These are phyloP conservation scores for Mythimna albipuncta DNA, from an alignment of 2,888 invertebrate genomes.

Conservation along the genomic window DNA sequence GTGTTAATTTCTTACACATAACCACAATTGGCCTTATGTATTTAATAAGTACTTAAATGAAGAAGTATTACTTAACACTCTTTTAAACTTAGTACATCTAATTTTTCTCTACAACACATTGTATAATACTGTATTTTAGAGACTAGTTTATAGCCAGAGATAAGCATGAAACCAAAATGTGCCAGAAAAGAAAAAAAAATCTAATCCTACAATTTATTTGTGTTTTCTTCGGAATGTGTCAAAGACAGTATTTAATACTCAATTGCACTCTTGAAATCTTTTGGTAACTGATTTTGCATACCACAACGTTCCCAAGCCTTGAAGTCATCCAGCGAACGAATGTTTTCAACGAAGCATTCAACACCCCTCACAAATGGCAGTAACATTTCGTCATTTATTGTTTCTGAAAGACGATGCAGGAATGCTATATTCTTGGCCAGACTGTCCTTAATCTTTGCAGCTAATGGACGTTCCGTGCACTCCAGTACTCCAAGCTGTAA, in stretches of 20 bases:
- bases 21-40: conserved; percentile 26
- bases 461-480: conserved; percentile 85
- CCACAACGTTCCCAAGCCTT: conserved; percentile 88
- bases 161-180: conserved; percentile 64
- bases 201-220: conserved; percentile 55
- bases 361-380: conserved; percentile 86
- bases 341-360: conserved; percentile 84
- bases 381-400: conserved; percentile 85
- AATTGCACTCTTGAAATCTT: conserved; percentile 86
- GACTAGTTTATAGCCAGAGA: conserved; percentile 53
- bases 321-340: conserved; percentile 85
- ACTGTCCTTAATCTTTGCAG: conserved; percentile 81
- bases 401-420: conserved; percentile 85
- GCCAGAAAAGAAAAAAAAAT: conserved; percentile 65
- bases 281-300: conserved; percentile 84
- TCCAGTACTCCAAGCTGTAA: conserved; percentile 87
- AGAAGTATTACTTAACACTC: conserved; percentile 45
- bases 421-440: conserved; percentile 86
- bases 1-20: conserved; percentile 20
- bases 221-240: conserved; percentile 57
- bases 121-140: conserved; percentile 57
- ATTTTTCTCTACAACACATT: conserved; percentile 29
- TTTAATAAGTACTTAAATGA: conserved; percentile 28
- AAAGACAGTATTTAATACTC: conserved; percentile 78
- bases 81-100: conserved; percentile 37